Percentiles rank a stretch among this genome's conserved stretches.
These are phyloP conservation scores for Callaeas wilsoni DNA, from an alignment of 2,113 vertebrate genomes.

Conservation along the genomic window DNA sequence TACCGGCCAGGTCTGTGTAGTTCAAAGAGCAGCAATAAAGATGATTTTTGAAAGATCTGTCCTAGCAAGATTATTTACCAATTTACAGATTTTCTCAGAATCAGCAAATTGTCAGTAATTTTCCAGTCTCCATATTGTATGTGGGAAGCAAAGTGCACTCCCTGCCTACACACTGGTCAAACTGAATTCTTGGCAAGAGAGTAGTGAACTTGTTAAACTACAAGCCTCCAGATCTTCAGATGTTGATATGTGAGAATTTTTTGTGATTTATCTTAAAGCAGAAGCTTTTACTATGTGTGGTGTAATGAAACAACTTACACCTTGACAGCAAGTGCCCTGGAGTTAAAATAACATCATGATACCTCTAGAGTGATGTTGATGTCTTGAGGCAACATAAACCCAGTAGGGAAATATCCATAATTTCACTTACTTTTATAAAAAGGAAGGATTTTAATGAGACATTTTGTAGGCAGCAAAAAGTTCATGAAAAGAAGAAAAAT, in stretches of 20 bases:
- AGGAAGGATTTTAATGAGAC: not conserved
- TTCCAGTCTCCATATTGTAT: not conserved
- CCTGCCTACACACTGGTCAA: too few relatives aligned
- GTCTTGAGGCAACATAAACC: not conserved
- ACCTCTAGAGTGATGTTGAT: not conserved
- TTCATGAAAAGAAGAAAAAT: not conserved
- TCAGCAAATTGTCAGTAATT: not conserved
- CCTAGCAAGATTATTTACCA: not conserved
- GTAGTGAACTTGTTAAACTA: too few relatives aligned
- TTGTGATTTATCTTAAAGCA: not conserved
- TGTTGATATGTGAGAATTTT: not conserved
- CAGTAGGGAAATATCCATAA: not conserved
- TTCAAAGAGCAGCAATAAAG: not conserved
- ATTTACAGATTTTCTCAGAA: not conserved
- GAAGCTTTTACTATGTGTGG: not conserved
- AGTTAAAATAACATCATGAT: not conserved
- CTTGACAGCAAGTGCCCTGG: not conserved
- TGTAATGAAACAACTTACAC: not conserved
- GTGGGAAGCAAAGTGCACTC: not conserved
- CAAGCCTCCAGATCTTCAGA: not conserved
- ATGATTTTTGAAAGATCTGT: not conserved
- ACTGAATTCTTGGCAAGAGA: too few relatives aligned
- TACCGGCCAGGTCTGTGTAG: not conserved
- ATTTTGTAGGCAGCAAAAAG: not conserved
- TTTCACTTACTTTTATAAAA: not conserved